phyloP scores from a whole-genome alignment of 2,113 vertebrate genomes.

The Corynorhinus townsendii region DNA sequence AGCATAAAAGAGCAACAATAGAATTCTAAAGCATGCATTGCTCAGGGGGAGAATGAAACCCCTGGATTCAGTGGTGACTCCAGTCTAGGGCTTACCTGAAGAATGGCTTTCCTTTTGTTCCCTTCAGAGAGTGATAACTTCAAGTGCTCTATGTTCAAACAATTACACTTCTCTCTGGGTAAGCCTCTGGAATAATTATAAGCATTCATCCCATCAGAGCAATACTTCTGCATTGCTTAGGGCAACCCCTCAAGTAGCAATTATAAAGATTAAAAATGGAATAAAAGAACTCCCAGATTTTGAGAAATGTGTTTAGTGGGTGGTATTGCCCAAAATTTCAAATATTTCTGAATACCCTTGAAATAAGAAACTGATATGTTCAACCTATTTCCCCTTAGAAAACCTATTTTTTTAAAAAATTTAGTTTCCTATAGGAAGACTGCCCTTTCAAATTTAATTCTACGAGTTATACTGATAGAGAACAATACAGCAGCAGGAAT shows the following conservation, averaged over 20 bases:
- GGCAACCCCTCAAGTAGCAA: not conserved
- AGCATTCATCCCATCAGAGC: not conserved
- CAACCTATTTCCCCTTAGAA: not conserved
- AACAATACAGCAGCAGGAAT: not conserved
- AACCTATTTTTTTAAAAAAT: constrained; percentile 30
- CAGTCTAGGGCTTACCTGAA: not conserved
- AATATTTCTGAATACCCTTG: not conserved
- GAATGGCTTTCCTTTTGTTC: not conserved
- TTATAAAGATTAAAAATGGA: constrained; percentile 47
- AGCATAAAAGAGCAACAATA: not conserved
- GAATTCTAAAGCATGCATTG: not conserved
- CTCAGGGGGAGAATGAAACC: not conserved
- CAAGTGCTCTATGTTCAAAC: not conserved
- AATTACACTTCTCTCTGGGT: not conserved
- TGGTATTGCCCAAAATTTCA: constrained; percentile 3
- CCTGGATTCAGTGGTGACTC: not conserved
- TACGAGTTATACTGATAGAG: not conserved
- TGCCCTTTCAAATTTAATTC: not conserved
- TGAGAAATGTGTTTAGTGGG: constrained; percentile 20
- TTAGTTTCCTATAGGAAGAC: not conserved
- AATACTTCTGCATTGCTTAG: not conserved
- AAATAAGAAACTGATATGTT: constrained; percentile 4
- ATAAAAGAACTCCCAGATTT: not conserved
- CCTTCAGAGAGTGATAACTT: not conserved
- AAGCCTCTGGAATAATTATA: constrained; percentile 19